phyloP scores from a whole-genome alignment of 2,888 invertebrate genomes.

The Listrodromus nycthemerus region DNA sequence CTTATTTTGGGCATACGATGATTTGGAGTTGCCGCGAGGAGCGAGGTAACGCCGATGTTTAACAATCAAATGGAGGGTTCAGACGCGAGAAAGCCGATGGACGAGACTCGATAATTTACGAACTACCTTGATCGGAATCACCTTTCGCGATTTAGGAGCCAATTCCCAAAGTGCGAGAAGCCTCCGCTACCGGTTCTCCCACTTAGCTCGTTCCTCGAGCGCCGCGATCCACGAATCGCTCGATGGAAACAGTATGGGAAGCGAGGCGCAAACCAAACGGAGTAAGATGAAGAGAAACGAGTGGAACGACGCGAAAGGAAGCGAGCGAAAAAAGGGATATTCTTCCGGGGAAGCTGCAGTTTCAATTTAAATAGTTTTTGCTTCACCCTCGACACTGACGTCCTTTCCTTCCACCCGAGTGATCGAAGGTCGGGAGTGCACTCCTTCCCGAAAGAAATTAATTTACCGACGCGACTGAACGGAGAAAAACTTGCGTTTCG shows the following conservation, averaged over 20 bases:
- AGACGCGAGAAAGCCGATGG: conserved; percentile 40
- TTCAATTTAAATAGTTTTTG: conserved; percentile 81
- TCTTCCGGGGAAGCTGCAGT: conserved; percentile 74
- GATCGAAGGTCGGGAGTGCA: conserved; percentile 57
- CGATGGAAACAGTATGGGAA: conserved; percentile 64
- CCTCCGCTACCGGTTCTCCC: conserved; percentile 70
- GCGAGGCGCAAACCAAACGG: conserved; percentile 48
- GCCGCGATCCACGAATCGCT: conserved; percentile 68
- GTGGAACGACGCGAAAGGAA: conserved; percentile 57
- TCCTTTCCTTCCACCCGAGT: conserved; percentile 49
- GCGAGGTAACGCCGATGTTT: conserved; percentile 30
- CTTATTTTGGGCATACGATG: not conserved
- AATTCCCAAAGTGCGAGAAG: conserved; percentile 82
- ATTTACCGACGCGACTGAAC: conserved; percentile 27
- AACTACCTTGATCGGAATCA: conserved; percentile 79
- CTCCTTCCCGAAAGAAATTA: conserved; percentile 53
- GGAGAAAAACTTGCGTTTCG: not conserved
- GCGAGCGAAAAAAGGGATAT: conserved; percentile 51
- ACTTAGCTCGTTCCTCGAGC: conserved; percentile 73
- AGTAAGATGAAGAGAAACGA: conserved; percentile 52
- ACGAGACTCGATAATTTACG: conserved; percentile 77
- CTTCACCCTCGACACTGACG: conserved; percentile 69
- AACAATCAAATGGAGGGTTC: not conserved
- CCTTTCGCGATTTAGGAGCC: conserved; percentile 80
- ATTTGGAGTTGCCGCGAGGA: conserved; percentile 26